Conservation (phyloP, 2,797 vertebrate species). For the Siniperca undulata region DNA sequence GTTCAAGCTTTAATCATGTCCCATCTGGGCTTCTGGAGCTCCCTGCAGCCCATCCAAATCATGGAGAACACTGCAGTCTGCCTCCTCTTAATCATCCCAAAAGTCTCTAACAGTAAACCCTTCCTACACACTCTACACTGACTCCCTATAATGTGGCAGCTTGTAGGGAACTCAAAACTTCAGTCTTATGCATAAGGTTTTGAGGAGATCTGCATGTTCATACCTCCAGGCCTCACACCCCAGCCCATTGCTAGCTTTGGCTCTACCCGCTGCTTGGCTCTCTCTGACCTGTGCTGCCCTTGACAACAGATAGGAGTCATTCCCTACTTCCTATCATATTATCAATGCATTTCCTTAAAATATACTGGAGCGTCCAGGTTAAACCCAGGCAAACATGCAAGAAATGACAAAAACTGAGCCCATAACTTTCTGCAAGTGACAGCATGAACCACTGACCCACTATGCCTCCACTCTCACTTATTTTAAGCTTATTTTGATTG, state of each 20-base stretch:
- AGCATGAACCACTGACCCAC: background rate
- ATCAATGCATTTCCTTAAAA: background rate
- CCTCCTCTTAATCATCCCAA: slow-evolving; percentile 40
- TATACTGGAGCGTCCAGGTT: background rate
- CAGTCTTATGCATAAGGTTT: background rate
- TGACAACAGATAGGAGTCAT: background rate
- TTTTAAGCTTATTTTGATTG: background rate
- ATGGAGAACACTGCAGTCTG: slow-evolving; percentile 33
- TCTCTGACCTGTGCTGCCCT: slow-evolving; percentile 13
- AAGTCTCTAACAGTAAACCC: slow-evolving; percentile 40
- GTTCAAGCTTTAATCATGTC: slow-evolving; percentile 64
- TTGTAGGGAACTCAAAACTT: slow-evolving; percentile 22
- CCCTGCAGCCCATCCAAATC: slow-evolving; percentile 36
- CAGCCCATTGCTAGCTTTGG: background rate
- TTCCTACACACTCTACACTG: slow-evolving; percentile 22
- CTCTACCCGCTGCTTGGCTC: slow-evolving; percentile 4
- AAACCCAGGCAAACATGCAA: background rate
- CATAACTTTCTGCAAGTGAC: slow-evolving; percentile 1
- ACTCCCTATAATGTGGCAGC: slow-evolving; percentile 3
- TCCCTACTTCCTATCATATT: background rate
- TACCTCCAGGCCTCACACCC: background rate
- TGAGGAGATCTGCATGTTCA: background rate
- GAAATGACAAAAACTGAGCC: background rate
- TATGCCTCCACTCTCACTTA: background rate
- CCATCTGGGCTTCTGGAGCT: slow-evolving; percentile 53